phyloP scores from a whole-genome alignment of 1,140 invertebrate genomes.

The Drosophila takahashii region DNA sequence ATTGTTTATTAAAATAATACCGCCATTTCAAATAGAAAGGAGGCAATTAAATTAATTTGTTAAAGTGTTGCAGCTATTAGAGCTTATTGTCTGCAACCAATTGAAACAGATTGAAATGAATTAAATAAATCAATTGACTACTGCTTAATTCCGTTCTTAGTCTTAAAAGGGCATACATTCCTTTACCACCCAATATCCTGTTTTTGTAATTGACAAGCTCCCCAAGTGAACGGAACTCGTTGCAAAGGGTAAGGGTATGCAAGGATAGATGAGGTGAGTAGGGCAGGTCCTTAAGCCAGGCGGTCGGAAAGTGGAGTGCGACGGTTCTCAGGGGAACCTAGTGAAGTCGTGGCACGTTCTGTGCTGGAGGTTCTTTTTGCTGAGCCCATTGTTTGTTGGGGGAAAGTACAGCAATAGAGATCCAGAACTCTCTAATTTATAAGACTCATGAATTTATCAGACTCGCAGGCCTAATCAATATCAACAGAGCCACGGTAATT shows the following conservation, averaged over 20 bases:
- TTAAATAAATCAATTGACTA: slow-evolving; percentile 6
- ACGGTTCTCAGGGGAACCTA: slow-evolving; percentile 18
- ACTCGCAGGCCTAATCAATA: slow-evolving; percentile 36
- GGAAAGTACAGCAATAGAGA: slow-evolving; percentile 7
- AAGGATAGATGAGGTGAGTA: slow-evolving; percentile 6
- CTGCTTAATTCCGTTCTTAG: slow-evolving; percentile 7
- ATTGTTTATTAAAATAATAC: neutral
- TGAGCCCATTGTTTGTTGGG: slow-evolving; percentile 38
- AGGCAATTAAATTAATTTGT: slow-evolving; percentile 1
- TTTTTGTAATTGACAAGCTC: neutral
- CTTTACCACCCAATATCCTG: neutral
- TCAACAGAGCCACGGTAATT: slow-evolving; percentile 31
- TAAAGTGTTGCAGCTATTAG: neutral
- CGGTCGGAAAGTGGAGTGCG: slow-evolving; percentile 15
- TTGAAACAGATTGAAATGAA: neutral
- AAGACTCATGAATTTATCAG: slow-evolving; percentile 46
- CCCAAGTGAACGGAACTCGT: neutral
- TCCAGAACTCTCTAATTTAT: slow-evolving; percentile 33
- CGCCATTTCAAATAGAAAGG: neutral
- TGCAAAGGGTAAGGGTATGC: slow-evolving; percentile 18
- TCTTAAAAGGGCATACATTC: neutral
- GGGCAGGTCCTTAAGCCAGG: slow-evolving; percentile 27
- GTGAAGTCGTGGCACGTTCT: slow-evolving; percentile 36
- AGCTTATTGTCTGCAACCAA: neutral
- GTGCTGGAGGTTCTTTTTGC: slow-evolving; percentile 8